These are phyloP conservation scores for Plutella xylostella DNA, from an alignment of 2,888 invertebrate genomes.

Conservation along the genomic window DNA sequence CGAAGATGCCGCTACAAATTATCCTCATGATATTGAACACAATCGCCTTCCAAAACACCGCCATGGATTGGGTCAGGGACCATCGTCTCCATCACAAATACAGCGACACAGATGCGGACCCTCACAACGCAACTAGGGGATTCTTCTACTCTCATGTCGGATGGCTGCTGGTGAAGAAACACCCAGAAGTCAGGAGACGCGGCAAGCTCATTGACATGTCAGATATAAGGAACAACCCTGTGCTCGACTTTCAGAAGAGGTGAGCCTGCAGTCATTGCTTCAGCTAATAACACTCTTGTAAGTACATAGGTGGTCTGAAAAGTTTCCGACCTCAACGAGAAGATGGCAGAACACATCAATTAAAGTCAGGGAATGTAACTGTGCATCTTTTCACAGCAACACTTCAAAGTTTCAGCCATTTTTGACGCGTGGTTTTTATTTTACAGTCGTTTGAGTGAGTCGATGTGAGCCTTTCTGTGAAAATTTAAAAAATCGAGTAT, in stretches of 20 bases:
- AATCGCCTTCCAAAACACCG: slow-evolving; percentile 49
- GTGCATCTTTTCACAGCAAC: no score
- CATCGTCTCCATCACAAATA: slow-evolving; percentile 78
- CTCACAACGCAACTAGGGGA: slow-evolving; percentile 79
- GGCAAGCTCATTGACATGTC: slow-evolving; percentile 76
- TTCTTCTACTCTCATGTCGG: slow-evolving; percentile 87
- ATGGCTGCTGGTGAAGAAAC: slow-evolving; percentile 80
- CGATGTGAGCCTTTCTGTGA: no score
- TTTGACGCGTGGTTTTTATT: no score
- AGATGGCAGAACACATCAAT: no score
- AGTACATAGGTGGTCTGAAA: no score
- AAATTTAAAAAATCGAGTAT: no score
- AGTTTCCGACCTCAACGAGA: no score
- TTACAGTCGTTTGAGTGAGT: no score
- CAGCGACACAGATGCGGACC: slow-evolving; percentile 81
- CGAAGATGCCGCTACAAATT: slow-evolving; percentile 23
- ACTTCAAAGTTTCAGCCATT: no score
- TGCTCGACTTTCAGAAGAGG: slow-evolving; percentile 76
- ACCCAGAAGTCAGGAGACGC: slow-evolving; percentile 76
- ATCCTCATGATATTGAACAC: slow-evolving; percentile 24
- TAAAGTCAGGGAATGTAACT: no score
- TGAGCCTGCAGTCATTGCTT: no score
- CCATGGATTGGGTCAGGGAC: slow-evolving; percentile 66
- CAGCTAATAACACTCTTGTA: no score
- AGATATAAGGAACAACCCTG: slow-evolving; percentile 75